Evolutionary conservation across 2,797 vertebrate genomes (phyloP).

Genomic region (Erethizon dorsatum): DNA sequence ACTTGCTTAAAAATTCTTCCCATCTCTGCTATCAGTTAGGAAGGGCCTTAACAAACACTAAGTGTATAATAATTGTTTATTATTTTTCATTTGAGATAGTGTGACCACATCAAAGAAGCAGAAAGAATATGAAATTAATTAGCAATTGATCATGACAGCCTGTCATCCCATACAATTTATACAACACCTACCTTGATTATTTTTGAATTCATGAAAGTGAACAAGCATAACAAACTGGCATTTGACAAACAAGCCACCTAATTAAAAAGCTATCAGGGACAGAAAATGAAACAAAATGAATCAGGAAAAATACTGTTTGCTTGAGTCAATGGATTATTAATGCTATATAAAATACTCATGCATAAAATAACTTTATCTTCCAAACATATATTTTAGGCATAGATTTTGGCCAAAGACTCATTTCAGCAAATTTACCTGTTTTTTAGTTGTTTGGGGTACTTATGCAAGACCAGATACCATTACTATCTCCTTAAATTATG

Average conservation of each 20-base stretch:
- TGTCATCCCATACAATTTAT: conserved; percentile 70
- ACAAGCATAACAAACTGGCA: conserved; percentile 62
- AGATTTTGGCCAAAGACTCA: conserved; percentile 19
- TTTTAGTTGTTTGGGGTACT: not conserved
- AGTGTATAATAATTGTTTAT: conserved; percentile 67
- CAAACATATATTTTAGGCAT: conserved; percentile 12
- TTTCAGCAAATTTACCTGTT: not conserved
- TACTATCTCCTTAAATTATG: not conserved
- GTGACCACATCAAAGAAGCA: conserved; percentile 41
- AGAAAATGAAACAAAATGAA: conserved; percentile 67
- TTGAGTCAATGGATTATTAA: conserved; percentile 68
- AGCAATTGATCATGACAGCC: conserved; percentile 72
- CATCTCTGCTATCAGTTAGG: conserved; percentile 66
- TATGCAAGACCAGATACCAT: not conserved
- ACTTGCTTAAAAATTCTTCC: conserved; percentile 75
- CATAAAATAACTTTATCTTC: conserved; percentile 71
- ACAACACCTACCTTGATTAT: conserved; percentile 77
- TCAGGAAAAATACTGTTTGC: conserved; percentile 63
- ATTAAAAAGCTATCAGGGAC: conserved; percentile 79
- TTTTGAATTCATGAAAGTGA: conserved; percentile 74
- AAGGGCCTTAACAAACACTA: conserved; percentile 71
- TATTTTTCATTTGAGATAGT: conserved; percentile 76
- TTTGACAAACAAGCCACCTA: conserved; percentile 76
- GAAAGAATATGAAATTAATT: conserved; percentile 81
- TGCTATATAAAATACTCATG: conserved; percentile 17